Evolutionary conservation across 2,113 vertebrate genomes (phyloP), one percentile per base, ranked within the genome.

Genomic region (Puma concolor): DNA sequence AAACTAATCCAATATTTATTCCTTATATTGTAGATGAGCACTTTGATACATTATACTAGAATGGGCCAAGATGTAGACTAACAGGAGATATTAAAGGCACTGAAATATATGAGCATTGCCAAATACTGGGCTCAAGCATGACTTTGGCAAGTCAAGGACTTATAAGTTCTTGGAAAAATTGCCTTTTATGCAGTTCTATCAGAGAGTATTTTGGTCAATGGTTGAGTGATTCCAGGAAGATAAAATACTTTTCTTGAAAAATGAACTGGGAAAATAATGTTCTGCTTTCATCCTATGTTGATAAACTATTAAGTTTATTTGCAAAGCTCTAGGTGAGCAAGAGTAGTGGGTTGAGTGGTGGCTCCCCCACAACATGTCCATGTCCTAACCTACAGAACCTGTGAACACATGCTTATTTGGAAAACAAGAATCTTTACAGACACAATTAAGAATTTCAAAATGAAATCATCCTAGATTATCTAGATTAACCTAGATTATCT

Each of bases 351-450:
- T 31, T 86, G 1, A 23, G 23, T 67, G 7, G 15, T 27, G 14
- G 1, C 6, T 2, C 2, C 15, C 0, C 0, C 3, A 27, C 9
- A 21, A 64, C 27, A 5, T 52, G 15, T 52, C 13, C n/a, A 31
- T 27, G n/a, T 23, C 57, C 36, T 31, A 54, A 71, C 27, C 33
- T 9, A 12, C 66, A 50, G 27, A 66, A 81, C 63, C 14, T 66
- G 23, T 50, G 81, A 57, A 31, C 36, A 17, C 36, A 10, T 33
- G 11, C 3, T 71, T 36, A 64, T 10, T 85, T 80, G 41, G 48
- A 29, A 60, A 36, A 19, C 44, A 36, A 36, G 1, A 8, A 9
- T 66, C 50, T 44, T 82, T 90, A 29, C 3, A 71, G 36, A 71
- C 14, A 80, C 80, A 27, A n/a, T 60, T 31, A 80, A 33, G 13